Conservation (phyloP, 2,797 vertebrate genomes). For the Enteromius trimaculatus region DNA sequence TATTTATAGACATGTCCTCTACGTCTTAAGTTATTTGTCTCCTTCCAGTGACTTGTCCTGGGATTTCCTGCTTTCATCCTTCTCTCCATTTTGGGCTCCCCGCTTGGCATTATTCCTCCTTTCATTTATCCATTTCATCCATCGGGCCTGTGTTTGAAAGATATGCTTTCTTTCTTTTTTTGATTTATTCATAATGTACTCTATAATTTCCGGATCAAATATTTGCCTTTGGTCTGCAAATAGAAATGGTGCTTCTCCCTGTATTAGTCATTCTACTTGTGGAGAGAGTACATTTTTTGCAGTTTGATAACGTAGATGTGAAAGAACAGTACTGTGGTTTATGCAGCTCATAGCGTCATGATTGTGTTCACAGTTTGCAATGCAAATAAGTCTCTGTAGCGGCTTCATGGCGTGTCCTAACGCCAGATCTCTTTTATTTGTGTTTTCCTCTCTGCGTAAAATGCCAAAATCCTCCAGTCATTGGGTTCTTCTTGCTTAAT, state of each 20-base stretch:
- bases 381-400: slow-evolving; percentile 41
- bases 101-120: slow-evolving; percentile 20
- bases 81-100: slow-evolving; percentile 18
- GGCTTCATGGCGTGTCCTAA: slow-evolving; percentile 1
- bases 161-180: slow-evolving; percentile 18
- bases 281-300: neutral
- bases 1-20: slow-evolving; percentile 60
- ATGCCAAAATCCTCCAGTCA: slow-evolving; percentile 53
- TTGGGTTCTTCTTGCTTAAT: slow-evolving; percentile 55
- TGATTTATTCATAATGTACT: slow-evolving; percentile 39
- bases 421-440: slow-evolving; percentile 30
- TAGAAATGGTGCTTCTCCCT: slow-evolving; percentile 50
- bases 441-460: slow-evolving; percentile 23
- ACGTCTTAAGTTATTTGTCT: slow-evolving; percentile 60
- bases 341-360: slow-evolving; percentile 35
- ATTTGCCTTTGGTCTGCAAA: slow-evolving; percentile 52
- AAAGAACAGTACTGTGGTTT: slow-evolving; percentile 37
- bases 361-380: slow-evolving; percentile 44
- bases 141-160: slow-evolving; percentile 34
- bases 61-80: slow-evolving; percentile 28
- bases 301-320: slow-evolving; percentile 38
- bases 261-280: slow-evolving; percentile 43
- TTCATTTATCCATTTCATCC: slow-evolving; percentile 28
- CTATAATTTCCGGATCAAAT: slow-evolving; percentile 46
- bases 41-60: slow-evolving; percentile 49